phyloP scores from a whole-genome alignment of 2,888 invertebrate genomes.

The Ectobius pallidus region DNA sequence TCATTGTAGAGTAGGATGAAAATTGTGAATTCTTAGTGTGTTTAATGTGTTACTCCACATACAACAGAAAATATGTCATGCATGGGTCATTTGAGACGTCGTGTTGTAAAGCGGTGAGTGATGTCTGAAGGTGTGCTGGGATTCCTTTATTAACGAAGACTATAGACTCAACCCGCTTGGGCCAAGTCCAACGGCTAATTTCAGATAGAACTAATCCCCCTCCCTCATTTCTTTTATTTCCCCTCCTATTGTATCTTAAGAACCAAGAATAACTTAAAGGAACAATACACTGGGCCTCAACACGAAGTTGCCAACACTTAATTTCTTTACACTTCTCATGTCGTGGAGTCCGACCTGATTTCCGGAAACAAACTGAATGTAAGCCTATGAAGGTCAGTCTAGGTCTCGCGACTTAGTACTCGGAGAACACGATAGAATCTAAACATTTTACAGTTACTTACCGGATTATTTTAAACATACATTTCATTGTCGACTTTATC shows the following conservation, averaged over 20 bases:
- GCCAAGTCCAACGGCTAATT: slow-evolving; percentile 55
- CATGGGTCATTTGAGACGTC: not conserved
- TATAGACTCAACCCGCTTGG: slow-evolving; percentile 20
- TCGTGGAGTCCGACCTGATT: too few species aligned
- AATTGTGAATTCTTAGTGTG: not conserved
- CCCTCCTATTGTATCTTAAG: slow-evolving; percentile 46
- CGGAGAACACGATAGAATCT: too few species aligned
- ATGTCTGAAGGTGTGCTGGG: not conserved
- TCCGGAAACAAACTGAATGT: too few species aligned
- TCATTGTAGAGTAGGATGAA: not conserved
- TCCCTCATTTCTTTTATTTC: slow-evolving; percentile 55
- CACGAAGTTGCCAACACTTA: too few species aligned
- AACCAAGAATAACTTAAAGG: slow-evolving; percentile 29
- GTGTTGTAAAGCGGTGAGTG: not conserved
- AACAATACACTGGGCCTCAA: slow-evolving; percentile 19
- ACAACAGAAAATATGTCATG: not conserved
- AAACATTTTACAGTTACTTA: too few species aligned
- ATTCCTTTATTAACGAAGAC: not conserved
- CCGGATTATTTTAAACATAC: too few species aligned
- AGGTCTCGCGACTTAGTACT: too few species aligned
- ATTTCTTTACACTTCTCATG: too few species aligned
- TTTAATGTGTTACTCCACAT: slow-evolving; percentile 9
- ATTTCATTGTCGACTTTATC: too few species aligned
- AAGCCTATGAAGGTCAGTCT: too few species aligned
- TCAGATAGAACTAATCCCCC: slow-evolving; percentile 54